These are phyloP conservation scores for Rhinogobius similis DNA, from an alignment of 2,113 vertebrate genomes.

Conservation along the genomic window DNA sequence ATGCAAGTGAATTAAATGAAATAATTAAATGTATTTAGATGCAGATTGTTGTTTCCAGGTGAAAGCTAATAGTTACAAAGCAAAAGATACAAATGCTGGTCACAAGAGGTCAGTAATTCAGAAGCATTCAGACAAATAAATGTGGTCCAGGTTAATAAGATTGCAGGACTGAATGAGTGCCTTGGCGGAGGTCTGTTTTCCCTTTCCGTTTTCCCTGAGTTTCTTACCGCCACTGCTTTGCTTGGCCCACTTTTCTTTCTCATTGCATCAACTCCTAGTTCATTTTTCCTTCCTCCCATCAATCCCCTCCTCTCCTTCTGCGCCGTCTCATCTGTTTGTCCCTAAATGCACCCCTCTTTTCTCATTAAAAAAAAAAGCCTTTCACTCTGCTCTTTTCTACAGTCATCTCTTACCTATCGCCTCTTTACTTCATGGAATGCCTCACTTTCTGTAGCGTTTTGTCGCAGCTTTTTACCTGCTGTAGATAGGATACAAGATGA, in stretches of 20 bases:
- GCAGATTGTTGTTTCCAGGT: too few relatives aligned
- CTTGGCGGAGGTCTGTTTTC: not conserved
- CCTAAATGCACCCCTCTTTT: slow-evolving; percentile 13
- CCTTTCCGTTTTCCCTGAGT: not conserved
- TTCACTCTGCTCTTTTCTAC: slow-evolving; percentile 3
- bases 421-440: slow-evolving; percentile 32
- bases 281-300: slow-evolving; percentile 36
- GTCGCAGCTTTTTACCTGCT: not conserved
- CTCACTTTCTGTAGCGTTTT: slow-evolving; percentile 12
- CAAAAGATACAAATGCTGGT: not conserved
- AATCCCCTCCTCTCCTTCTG: slow-evolving; percentile 3
- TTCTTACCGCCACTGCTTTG: not conserved
- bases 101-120: not conserved
- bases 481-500: slow-evolving; percentile 45
- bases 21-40: too few relatives aligned
- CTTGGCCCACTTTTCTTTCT: slow-evolving; percentile 8
- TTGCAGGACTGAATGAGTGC: not conserved
- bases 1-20: too few relatives aligned
- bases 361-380: slow-evolving; percentile 23
- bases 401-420: slow-evolving; percentile 9
- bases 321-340: slow-evolving; percentile 20
- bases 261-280: slow-evolving; percentile 59
- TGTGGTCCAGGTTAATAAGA: not conserved
- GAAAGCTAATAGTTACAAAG: too few relatives aligned
- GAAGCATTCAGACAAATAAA: not conserved